phyloP scores from a whole-genome alignment of 64 coral and sea anemone species.

The Actinia tenebrosa region DNA sequence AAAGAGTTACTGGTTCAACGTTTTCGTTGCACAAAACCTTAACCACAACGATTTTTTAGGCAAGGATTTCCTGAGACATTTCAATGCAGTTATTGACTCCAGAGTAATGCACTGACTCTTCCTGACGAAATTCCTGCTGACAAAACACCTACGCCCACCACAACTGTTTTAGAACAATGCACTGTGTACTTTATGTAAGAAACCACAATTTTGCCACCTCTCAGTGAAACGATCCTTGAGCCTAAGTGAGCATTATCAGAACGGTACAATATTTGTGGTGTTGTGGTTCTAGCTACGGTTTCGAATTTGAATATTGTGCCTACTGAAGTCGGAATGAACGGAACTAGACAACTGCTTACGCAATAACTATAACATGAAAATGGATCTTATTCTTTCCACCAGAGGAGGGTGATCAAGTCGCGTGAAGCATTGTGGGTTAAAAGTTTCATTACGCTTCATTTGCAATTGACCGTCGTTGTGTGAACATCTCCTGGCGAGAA shows the following conservation, averaged over 20 bases:
- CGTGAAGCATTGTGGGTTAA: too few species aligned
- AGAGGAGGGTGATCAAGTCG: too few species aligned
- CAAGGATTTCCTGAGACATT: slow-evolving; percentile 10
- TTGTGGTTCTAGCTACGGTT: neutral
- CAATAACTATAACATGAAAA: too few species aligned
- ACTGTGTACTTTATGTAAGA: too few species aligned
- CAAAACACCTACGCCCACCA: neutral
- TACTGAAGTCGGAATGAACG: too few species aligned
- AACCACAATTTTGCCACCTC: neutral
- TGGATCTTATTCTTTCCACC: too few species aligned
- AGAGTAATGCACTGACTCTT: slow-evolving; percentile 13
- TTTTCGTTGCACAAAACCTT: slow-evolving; percentile 18
- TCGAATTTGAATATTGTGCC: neutral
- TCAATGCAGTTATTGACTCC: slow-evolving; percentile 6
- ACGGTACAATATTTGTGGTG: neutral
- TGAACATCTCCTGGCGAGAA: too few species aligned
- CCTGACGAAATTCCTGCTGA: neutral
- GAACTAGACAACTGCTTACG: too few species aligned
- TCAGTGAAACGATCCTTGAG: neutral
- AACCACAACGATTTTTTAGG: slow-evolving; percentile 21
- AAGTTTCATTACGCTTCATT: too few species aligned
- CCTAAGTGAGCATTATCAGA: neutral
- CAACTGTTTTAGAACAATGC: neutral
- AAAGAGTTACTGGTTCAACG: neutral
- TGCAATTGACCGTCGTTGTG: too few species aligned